Evolutionary conservation across 2,888 invertebrate genomes (phyloP).

Genomic region (Gerosis bhagava): DNA sequence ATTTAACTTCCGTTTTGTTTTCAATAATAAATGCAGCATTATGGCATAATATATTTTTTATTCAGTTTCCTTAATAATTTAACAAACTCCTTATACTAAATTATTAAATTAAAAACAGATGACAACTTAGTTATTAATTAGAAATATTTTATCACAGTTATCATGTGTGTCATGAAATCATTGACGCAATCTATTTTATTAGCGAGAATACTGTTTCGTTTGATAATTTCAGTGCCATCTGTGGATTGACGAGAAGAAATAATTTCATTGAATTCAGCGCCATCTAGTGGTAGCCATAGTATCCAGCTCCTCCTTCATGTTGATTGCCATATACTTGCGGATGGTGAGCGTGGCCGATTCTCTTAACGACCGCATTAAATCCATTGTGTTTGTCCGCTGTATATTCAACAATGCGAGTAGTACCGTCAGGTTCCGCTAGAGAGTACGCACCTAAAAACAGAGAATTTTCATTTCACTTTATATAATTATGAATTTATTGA

Average conservation of each 20-base stretch:
- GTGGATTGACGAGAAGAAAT: slow-evolving; percentile 34
- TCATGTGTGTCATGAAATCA: slow-evolving; percentile 6
- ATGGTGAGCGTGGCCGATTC: slow-evolving; percentile 72
- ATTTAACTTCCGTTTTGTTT: slow-evolving; percentile 10
- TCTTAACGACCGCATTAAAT: slow-evolving; percentile 77
- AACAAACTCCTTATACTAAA: slow-evolving; percentile 8
- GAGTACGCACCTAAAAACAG: slow-evolving; percentile 80
- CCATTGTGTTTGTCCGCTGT: slow-evolving; percentile 76
- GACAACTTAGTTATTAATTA: too few relatives aligned
- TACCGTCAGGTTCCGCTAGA: slow-evolving; percentile 74
- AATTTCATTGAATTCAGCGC: slow-evolving; percentile 33
- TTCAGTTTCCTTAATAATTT: slow-evolving; percentile 12
- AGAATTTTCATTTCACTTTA: too few relatives aligned
- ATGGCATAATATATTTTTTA: slow-evolving; percentile 19
- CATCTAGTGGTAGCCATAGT: slow-evolving; percentile 70
- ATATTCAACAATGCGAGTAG: slow-evolving; percentile 76
- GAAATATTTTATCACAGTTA: slow-evolving; percentile 56
- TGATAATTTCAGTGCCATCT: slow-evolving; percentile 52
- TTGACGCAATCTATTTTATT: neutral
- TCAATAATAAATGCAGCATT: slow-evolving; percentile 6
- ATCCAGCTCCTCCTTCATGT: slow-evolving; percentile 47
- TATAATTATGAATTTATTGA: too few relatives aligned
- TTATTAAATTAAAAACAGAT: slow-evolving; percentile 14
- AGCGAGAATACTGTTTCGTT: slow-evolving; percentile 1
- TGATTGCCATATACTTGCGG: slow-evolving; percentile 64